Base-by-base conservation (phyloP, 2,888 invertebrate species). In the Drosophila lacicola region DNA sequence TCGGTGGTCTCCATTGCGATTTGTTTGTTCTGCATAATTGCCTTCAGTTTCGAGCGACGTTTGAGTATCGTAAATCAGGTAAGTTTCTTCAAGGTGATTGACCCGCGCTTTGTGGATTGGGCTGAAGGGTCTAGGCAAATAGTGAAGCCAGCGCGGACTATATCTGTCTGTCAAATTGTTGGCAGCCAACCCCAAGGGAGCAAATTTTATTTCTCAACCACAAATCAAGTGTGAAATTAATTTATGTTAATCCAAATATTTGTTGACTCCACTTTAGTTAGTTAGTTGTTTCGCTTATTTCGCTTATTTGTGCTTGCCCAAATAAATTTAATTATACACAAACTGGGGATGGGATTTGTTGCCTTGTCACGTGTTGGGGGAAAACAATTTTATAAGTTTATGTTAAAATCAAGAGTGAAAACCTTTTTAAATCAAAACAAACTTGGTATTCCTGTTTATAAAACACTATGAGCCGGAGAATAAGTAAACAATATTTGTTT, bases 41-140 rank as follows among this genome's bases (percentile, higher is more conserved):
- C 90, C 34, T 86, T 90, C 45, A 90, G 91, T n/a, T 90, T 91
- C 69, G 88, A 90, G 45, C 80, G 91, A 8, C 90, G 92, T 14
- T 72, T 92, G 68, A 87, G 85, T 21, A 90, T 92, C 67, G 67
- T 92, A 11, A 91, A 92, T 75, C 89, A 91, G 92, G 92, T 92
- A 74, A 85, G 87, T 63, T 11, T 3, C 9, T n/a, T 4, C 9
- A 19, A n/a, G 29, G 5, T 36, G 13, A 21, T 29, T 34, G 14
- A 11, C 14, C 8, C 11, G n/a, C n/a, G 44, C 89, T 11, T 2
- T 4, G 3, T 29, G 29, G 13, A 29, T 29, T 29, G 29, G 8
- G 29, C 8, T 17, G 17, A 29, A 17, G 13, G 41, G 25, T 17
- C 17, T 41, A 17, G 10, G 33, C n/a, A 53, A 54, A 54, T 42